Evolutionary conservation across 1,140 invertebrate genomes (phyloP).

Genomic region (Drosophila sp.): DNA sequence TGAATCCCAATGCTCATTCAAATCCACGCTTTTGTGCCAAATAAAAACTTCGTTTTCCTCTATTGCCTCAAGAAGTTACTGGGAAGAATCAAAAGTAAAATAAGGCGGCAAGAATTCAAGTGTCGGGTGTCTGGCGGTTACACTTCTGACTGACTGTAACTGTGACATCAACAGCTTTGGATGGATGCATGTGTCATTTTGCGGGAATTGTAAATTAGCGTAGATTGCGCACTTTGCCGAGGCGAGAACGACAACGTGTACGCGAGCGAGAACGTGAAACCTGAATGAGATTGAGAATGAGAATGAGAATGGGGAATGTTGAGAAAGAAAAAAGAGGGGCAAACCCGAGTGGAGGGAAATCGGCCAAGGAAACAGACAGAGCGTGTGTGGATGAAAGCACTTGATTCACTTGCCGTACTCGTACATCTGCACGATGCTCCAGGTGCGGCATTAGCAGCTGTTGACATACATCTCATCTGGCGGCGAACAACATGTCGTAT

Average conservation of each 20-base stretch:
- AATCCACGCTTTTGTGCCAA: constrained; percentile 8
- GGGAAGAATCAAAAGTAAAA: constrained; percentile 17
- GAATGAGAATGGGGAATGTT: neutral
- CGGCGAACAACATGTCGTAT: constrained; percentile 75
- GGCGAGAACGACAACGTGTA: neutral
- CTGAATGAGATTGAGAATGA: constrained; percentile 1
- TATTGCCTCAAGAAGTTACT: neutral
- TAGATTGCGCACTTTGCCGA: constrained; percentile 66
- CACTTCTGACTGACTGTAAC: constrained; percentile 9
- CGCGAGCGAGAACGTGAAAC: neutral
- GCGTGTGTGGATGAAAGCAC: constrained; percentile 29
- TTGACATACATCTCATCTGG: constrained; percentile 69
- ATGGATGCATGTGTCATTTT: constrained; percentile 51
- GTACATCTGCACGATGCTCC: constrained; percentile 21
- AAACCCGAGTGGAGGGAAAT: constrained; percentile 24
- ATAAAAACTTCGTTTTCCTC: constrained; percentile 1
- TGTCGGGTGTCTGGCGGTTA: neutral
- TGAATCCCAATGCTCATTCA: neutral
- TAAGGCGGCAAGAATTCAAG: constrained; percentile 24
- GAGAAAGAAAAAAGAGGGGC: neutral
- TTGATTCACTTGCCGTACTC: constrained; percentile 44
- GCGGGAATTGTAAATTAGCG: constrained; percentile 70
- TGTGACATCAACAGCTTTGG: constrained; percentile 23
- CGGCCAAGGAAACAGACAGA: constrained; percentile 31
- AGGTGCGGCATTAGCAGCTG: constrained; percentile 71